Evolutionary conservation across 2,113 vertebrate genomes (phyloP), one percentile per base, ranked within the genome.

Genomic region (Thunnus maccoyii): DNA sequence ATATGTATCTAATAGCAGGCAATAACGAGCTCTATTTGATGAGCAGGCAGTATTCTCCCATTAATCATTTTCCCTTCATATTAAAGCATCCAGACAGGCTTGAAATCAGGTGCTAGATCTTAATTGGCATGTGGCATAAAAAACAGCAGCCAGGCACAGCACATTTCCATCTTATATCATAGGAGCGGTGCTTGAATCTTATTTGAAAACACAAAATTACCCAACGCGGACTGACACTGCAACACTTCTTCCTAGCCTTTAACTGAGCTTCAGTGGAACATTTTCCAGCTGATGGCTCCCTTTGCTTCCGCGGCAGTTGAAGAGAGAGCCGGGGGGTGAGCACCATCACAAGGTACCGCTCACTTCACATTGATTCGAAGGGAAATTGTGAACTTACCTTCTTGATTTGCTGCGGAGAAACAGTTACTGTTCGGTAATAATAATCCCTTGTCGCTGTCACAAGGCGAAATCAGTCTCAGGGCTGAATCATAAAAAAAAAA

Each of bases 401-500:
- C 36, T 70, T 41, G 76, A 72, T 54, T 84, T 58, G 83, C 61
- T n/a, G 71, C 74, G 60, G 77, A 79, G 89, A 92, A 93, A 83
- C 74, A 11, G 5, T 86, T 0, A 18, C 48, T 18, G 85, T 32
- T 51, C 58, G 72, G 2, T 22, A 48, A 52, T 78, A 86, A 83
- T 93, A 94, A 93, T 94, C 92, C 94, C 70, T 76, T 60, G 85
- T 36, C 36, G 70, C 66, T 87, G 90, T 90, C 86, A 85, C 36
- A 41, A 41, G 36, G 36, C 3, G 1, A 6, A 48, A 30, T 22
- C 4, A 20, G 51, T 41, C 1, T 7, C 7, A 41, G 60, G 48
- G 17, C 16, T 70, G 44, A 25, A 15, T 25, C 2, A 9, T 2
- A 8, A 36, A 36, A 36, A 36, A 36, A 36, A 36, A 36, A 7